phyloP scores from a whole-genome alignment of 1,140 invertebrate species.

The Physella acuta region DNA sequence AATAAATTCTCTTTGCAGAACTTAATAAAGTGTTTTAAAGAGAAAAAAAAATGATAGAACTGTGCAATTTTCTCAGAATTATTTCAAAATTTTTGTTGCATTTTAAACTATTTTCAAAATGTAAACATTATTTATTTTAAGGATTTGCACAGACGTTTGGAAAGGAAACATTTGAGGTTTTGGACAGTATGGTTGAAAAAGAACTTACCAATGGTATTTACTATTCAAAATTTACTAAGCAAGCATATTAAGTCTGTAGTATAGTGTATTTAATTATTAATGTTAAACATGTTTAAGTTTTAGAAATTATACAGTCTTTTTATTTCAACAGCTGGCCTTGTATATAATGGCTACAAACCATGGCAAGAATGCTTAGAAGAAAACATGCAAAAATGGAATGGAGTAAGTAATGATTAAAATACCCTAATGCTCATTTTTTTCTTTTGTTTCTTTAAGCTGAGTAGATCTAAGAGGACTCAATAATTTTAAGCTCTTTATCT shows the following conservation, averaged over 20 bases:
- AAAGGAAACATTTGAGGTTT: slow-evolving; percentile 5
- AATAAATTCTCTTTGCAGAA: too few relatives aligned
- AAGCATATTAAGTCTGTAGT: too few relatives aligned
- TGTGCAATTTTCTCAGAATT: too few relatives aligned
- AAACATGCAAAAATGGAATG: slow-evolving; percentile 16
- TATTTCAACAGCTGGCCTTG: neutral
- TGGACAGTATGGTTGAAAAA: neutral
- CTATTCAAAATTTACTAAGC: too few relatives aligned
- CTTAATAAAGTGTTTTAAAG: too few relatives aligned
- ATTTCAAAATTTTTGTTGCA: too few relatives aligned
- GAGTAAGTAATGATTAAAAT: neutral
- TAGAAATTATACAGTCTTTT: too few relatives aligned
- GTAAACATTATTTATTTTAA: too few relatives aligned
- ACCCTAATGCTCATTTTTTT: neutral
- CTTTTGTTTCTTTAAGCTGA: neutral
- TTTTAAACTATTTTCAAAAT: too few relatives aligned
- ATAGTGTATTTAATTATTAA: too few relatives aligned
- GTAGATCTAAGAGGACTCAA: neutral
- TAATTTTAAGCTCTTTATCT: neutral
- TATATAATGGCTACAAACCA: neutral
- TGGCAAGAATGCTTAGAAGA: slow-evolving; percentile 13
- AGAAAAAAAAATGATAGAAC: too few relatives aligned
- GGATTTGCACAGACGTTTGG: slow-evolving; percentile 11
- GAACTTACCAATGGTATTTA: neutral
- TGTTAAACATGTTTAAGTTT: too few relatives aligned